Base-by-base conservation (phyloP, 1,140 invertebrate species). In the Venturia canescens region DNA sequence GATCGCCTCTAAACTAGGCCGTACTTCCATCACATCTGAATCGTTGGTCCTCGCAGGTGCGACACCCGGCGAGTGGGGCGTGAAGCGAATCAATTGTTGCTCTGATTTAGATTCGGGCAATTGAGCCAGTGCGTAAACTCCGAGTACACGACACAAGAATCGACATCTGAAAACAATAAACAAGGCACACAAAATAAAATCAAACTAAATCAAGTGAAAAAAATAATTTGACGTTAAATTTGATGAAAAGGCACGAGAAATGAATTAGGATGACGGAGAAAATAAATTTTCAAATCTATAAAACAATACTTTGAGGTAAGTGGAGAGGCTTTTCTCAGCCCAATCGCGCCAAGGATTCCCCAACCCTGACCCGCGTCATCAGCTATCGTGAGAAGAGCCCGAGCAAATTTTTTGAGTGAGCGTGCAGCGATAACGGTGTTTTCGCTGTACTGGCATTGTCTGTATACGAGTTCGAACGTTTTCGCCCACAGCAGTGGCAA, bases 341-440 rank as follows among this genome's bases (percentile, higher is more conserved):
- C 94, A 75, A 95, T 94, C 21, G 94, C 94, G 27, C 94, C 94
- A 1, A 95, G 88, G 29, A 95, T 91, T 18, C 94, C 94, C 90
- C 93, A 93, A 9, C 92, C 91, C 82, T 93, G 91, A 69, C 91
- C 89, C 11, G 90, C 89, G 57, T 95, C 94, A 80, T 95, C 94
- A 3, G 93, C 94, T 71, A 94, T 87, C 6, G 88, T 85, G 2
- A 93, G 86, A 18, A 94, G 86, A 13, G 92, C 88, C 26, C 91
- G 86, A 38, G 92, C 89, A 70, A 95, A 88, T 60, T 90, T 87
- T 79, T 92, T 92, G 3, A 94, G 86, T 50, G 92, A 90, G 78
- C 92, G 92, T 7, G 91, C 90, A 69, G 92, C 88, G 15, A 91
- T 87, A 31, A 92, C 85, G 21, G 87, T 89, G 69, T 92, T 92